phyloP scores from a whole-genome alignment of 2,888 invertebrate genomes.

The Falcaria lacertinaria region DNA sequence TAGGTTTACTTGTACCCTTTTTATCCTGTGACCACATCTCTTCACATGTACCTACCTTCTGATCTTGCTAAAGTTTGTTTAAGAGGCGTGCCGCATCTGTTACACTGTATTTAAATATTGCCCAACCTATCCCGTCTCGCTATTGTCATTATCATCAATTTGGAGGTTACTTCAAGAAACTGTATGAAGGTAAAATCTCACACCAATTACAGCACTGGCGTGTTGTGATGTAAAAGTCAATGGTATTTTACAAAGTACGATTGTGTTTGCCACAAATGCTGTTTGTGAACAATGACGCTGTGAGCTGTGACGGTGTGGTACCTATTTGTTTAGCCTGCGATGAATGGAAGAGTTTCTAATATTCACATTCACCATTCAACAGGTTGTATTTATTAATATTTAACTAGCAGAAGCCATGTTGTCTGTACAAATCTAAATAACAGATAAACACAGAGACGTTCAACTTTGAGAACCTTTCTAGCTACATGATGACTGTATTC shows the following conservation, averaged over 20 bases:
- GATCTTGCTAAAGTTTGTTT: too few relatives aligned
- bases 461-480: too few relatives aligned
- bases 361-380: not conserved
- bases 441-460: not conserved
- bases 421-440: not conserved
- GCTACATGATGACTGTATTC: too few relatives aligned
- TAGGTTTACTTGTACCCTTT: too few relatives aligned
- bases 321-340: slow-evolving; percentile 6
- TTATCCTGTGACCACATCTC: too few relatives aligned
- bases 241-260: slow-evolving; percentile 1
- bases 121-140: too few relatives aligned
- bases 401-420: not conserved
- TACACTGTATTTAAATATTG: too few relatives aligned
- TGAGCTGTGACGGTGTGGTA: slow-evolving; percentile 7
- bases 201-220: not conserved
- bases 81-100: too few relatives aligned
- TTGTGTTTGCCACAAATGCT: slow-evolving; percentile 6
- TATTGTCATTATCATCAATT: too few relatives aligned
- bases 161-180: too few relatives aligned
- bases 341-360: slow-evolving; percentile 7
- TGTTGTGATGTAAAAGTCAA: slow-evolving; percentile 1
- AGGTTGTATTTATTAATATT: not conserved
- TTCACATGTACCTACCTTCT: too few relatives aligned
- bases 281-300: slow-evolving; percentile 5
- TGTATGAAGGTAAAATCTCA: not conserved